A percentile compares a stretch with the other conserved stretches of the same genome.
Conservation (phyloP, 2,888 invertebrate species). For the Lasioglossum vierecki region DNA sequence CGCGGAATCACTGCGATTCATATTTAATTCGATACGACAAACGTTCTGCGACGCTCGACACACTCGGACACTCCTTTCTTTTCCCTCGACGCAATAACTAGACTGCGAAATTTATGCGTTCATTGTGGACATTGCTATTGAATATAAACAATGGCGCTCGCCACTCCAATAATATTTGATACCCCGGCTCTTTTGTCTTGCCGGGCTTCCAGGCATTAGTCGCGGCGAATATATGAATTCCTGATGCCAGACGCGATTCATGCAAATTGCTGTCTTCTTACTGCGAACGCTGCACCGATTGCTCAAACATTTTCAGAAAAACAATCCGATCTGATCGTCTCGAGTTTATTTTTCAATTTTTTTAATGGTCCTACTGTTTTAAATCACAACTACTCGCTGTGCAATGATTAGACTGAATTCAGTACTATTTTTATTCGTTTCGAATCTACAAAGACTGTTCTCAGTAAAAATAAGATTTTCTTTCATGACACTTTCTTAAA, state of each 20-base stretch:
- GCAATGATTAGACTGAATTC: too few relatives aligned
- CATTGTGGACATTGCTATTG: not conserved
- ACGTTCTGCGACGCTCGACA: not conserved
- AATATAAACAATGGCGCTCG: not conserved
- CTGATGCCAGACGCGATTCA: not conserved
- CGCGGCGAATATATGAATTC: conserved; percentile 4
- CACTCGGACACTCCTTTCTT: conserved; percentile 11
- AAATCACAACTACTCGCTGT: too few relatives aligned
- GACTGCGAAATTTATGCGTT: conserved; percentile 17
- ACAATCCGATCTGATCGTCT: not conserved
- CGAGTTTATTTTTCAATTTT: too few relatives aligned
- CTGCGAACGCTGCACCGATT: not conserved
- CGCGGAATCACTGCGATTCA: not conserved
- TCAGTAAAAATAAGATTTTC: too few relatives aligned
- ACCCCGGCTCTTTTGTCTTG: not conserved
- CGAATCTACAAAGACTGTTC: too few relatives aligned
- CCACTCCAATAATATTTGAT: conserved; percentile 14
- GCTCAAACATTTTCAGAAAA: not conserved
- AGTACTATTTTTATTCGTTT: too few relatives aligned
- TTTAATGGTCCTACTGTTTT: too few relatives aligned
- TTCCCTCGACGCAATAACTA: not conserved
- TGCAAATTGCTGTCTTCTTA: not conserved
- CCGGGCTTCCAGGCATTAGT: not conserved
- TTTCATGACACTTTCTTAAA: too few relatives aligned
- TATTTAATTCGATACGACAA: not conserved